These are phyloP conservation scores for Ophioninae sp. DNA, from an alignment of 2,888 invertebrate genomes.

Conservation along the genomic window DNA sequence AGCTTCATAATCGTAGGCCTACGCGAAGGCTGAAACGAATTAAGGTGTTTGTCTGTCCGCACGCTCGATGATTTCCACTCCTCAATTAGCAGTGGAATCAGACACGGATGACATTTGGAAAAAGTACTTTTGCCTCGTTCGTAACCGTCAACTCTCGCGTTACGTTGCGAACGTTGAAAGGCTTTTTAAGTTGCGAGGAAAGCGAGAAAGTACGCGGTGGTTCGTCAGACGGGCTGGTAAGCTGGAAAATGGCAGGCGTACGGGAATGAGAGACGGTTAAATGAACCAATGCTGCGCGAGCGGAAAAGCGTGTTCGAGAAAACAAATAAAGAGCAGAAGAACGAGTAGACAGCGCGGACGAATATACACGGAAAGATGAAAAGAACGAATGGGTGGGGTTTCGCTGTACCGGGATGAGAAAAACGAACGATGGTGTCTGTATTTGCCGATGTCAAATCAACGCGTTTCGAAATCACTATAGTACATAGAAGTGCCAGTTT, in stretches of 20 bases:
- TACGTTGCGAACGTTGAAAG: background rate
- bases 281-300: constrained; percentile 74
- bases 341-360: constrained; percentile 50
- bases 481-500: constrained; percentile 33
- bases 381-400: constrained; percentile 29
- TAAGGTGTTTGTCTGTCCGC: background rate
- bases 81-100: background rate
- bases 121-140: background rate
- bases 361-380: constrained; percentile 46
- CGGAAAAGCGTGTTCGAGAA: constrained; percentile 69
- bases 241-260: constrained; percentile 17
- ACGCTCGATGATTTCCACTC: background rate
- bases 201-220: background rate
- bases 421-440: constrained; percentile 65
- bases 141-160: background rate
- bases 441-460: constrained; percentile 79
- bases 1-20: background rate
- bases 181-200: constrained; percentile 20
- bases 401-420: constrained; percentile 14
- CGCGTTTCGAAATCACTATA: constrained; percentile 78
- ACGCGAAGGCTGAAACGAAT: background rate
- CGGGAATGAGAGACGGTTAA: constrained; percentile 68
- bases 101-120: background rate
- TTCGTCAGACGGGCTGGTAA: constrained; percentile 21
- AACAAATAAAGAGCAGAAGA: constrained; percentile 73